Percentiles rank a stretch among this genome's conserved stretches.
Evolutionary conservation across 2,113 vertebrate genomes (phyloP).

Genomic region (Tinamus guttatus): DNA sequence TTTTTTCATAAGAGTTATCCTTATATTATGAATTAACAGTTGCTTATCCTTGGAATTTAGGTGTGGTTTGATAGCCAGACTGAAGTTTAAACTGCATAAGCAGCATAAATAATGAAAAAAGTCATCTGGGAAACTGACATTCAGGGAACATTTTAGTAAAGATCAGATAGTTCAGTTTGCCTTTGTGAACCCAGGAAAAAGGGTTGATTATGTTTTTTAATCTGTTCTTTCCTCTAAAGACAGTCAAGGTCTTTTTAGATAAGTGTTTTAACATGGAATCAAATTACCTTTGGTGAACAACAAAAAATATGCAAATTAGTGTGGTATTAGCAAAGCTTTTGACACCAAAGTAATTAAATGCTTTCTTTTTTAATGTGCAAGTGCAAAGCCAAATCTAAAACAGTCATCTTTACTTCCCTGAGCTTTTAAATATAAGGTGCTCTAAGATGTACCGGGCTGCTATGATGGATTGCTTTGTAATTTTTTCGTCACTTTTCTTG

Average conservation of each 20-base stretch:
- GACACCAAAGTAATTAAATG: not conserved
- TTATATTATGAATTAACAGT: not conserved
- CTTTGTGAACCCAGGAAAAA: not conserved
- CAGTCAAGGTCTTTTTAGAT: not conserved
- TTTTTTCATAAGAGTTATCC: not conserved
- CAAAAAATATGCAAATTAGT: slow-evolving; percentile 24
- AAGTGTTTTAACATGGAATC: not conserved
- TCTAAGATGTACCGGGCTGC: not conserved
- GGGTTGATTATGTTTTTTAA: not conserved
- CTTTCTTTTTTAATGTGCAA: not conserved
- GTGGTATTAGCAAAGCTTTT: not conserved
- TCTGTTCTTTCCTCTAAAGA: slow-evolving; percentile 28
- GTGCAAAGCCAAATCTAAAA: not conserved
- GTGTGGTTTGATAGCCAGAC: not conserved
- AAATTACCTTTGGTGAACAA: slow-evolving; percentile 11
- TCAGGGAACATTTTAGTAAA: not conserved
- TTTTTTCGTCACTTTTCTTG: not conserved
- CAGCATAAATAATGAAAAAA: not conserved
- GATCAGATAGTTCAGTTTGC: not conserved
- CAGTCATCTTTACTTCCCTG: not conserved
- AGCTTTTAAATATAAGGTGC: not conserved
- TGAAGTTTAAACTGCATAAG: not conserved
- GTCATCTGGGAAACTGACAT: not conserved
- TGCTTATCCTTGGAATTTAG: not conserved
- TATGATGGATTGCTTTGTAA: not conserved